A percentile compares a stretch with the other conserved stretches of the same genome.
Conservation (phyloP, 2,113 vertebrate genomes). For the Vireo altiloquus region DNA sequence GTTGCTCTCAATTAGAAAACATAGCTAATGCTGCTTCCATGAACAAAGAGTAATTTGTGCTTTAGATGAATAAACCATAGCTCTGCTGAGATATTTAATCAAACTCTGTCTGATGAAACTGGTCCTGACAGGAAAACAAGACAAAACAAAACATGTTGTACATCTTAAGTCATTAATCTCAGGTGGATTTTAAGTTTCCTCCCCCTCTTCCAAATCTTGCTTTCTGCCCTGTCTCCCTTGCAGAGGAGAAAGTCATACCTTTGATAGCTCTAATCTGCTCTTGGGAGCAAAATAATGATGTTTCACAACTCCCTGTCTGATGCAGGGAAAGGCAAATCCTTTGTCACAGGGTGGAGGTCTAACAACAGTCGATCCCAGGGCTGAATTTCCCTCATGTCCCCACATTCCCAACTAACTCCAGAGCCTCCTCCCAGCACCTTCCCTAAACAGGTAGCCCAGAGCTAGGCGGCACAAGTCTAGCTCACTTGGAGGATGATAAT, state of each 20-base stretch:
- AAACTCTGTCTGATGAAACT: conserved; percentile 29
- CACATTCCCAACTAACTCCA: background rate
- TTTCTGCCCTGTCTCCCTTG: background rate
- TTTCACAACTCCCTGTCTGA: background rate
- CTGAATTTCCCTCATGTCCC: background rate
- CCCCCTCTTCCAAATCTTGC: background rate
- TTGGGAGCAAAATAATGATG: background rate
- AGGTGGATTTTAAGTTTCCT: conserved; percentile 46
- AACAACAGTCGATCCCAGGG: accelerated
- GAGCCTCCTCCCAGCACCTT: background rate
- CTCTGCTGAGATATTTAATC: conserved; percentile 50
- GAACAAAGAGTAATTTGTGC: background rate
- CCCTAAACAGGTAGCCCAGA: background rate
- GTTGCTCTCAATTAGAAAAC: background rate
- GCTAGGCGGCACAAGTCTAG: background rate
- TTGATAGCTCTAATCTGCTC: background rate
- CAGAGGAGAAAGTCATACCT: background rate
- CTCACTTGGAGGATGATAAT: background rate
- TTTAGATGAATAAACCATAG: conserved; percentile 18
- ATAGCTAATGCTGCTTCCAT: background rate
- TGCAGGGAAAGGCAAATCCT: background rate
- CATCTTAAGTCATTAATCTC: conserved; percentile 52
- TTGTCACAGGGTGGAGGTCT: accelerated
- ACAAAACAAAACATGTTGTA: conserved; percentile 3
- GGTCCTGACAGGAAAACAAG: conserved; percentile 32